phyloP scores from a whole-genome alignment of 2,113 vertebrate species.

The Chiloscyllium plagiosum region DNA sequence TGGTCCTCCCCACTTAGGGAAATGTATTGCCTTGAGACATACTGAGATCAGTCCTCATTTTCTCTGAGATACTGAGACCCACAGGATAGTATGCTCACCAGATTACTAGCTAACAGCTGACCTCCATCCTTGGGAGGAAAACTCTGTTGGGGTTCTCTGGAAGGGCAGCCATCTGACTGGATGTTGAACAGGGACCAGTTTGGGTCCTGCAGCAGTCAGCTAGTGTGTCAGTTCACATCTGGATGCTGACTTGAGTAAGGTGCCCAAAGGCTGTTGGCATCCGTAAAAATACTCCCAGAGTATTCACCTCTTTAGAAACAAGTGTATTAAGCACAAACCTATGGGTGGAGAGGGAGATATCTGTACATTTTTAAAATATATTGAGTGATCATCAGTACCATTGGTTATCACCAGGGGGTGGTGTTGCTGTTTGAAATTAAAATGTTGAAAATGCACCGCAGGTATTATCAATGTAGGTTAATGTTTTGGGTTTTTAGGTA shows the following conservation, averaged over 20 bases:
- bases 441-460: neutral
- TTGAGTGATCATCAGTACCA: neutral
- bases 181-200: neutral
- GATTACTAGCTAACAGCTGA: neutral
- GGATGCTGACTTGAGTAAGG: neutral
- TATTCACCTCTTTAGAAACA: neutral
- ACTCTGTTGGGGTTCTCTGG: too few relatives aligned
- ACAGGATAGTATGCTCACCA: neutral
- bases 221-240: neutral
- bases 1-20: neutral
- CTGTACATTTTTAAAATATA: neutral
- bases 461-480: neutral
- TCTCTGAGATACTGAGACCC: too few relatives aligned
- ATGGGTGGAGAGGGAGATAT: neutral
- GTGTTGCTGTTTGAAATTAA: neutral
- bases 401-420: neutral
- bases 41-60: neutral
- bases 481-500: too few relatives aligned
- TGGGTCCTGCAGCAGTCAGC: neutral
- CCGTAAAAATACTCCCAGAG: neutral
- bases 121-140: neutral
- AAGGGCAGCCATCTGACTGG: too few relatives aligned
- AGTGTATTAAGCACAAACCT: neutral
- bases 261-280: neutral
- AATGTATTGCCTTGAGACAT: neutral